Conservation (phyloP, 1,140 invertebrate species). For the Habropoda laboriosa region DNA sequence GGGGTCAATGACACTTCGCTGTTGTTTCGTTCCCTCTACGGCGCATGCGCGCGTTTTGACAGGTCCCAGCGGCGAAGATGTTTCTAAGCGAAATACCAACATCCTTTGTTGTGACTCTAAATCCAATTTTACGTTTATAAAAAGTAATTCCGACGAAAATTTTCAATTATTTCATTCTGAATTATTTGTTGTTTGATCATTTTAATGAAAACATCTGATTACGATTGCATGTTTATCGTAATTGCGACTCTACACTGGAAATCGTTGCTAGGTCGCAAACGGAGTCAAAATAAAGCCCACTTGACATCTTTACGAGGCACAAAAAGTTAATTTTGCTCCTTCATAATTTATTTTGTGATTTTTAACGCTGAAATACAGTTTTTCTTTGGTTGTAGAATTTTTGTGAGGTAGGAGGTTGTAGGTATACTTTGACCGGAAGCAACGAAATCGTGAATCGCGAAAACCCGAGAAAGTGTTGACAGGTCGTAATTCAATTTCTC, state of each 20-base stretch:
- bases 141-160: background rate
- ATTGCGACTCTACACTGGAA: background rate
- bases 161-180: no score
- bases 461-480: background rate
- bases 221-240: no score
- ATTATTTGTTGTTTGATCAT: no score
- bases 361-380: no score
- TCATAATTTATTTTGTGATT: no score
- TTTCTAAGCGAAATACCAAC: conserved; percentile 47
- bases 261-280: no score
- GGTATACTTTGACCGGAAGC: background rate
- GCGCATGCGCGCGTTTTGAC: conserved; percentile 64
- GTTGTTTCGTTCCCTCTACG: conserved; percentile 63
- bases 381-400: background rate
- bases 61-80: conserved; percentile 55
- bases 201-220: no score
- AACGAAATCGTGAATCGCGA: background rate
- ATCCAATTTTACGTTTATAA: background rate
- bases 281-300: background rate
- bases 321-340: background rate
- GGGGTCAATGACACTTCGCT: conserved; percentile 66
- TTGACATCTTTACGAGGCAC: background rate
- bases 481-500: background rate
- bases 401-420: no score
- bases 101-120: conserved; percentile 30